Conservation (phyloP, 2,797 vertebrate species). For the Sciaenops ocellatus region DNA sequence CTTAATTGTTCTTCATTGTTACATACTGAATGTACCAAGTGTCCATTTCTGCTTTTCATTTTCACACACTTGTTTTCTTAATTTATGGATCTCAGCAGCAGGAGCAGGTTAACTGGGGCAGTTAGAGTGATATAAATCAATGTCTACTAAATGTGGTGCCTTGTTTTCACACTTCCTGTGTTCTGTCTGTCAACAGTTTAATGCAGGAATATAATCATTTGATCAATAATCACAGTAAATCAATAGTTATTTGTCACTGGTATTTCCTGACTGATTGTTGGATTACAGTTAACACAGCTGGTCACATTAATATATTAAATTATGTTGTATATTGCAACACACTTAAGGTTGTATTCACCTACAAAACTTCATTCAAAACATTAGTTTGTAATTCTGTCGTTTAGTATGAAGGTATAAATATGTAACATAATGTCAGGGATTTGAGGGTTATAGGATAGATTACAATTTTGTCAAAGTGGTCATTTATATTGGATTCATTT, state of each 20-base stretch:
- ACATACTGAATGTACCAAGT: conserved; percentile 35
- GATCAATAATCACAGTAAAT: conserved; percentile 29
- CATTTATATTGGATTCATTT: too few relatives aligned
- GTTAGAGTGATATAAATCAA: conserved; percentile 58
- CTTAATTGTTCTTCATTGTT: conserved; percentile 28
- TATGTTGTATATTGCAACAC: neutral
- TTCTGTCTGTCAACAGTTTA: conserved; percentile 13
- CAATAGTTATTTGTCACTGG: conserved; percentile 24
- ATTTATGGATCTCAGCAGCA: conserved; percentile 56
- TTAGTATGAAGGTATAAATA: too few relatives aligned
- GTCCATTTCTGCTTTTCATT: conserved; percentile 35
- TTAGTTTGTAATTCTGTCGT: neutral
- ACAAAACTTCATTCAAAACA: neutral
- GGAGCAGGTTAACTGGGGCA: conserved; percentile 16
- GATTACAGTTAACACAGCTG: conserved; percentile 3
- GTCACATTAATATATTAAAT: neutral
- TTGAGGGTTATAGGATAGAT: too few relatives aligned
- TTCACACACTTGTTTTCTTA: conserved; percentile 45
- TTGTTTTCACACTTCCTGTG: conserved; percentile 39
- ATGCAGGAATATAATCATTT: conserved; percentile 20
- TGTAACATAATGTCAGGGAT: too few relatives aligned
- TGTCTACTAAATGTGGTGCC: conserved; percentile 70
- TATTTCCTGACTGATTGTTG: conserved; percentile 27
- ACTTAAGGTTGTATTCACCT: neutral
- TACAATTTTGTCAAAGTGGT: too few relatives aligned